These are phyloP conservation scores for Otus sunia DNA, from an alignment of 2,113 vertebrate genomes.

Conservation along the genomic window DNA sequence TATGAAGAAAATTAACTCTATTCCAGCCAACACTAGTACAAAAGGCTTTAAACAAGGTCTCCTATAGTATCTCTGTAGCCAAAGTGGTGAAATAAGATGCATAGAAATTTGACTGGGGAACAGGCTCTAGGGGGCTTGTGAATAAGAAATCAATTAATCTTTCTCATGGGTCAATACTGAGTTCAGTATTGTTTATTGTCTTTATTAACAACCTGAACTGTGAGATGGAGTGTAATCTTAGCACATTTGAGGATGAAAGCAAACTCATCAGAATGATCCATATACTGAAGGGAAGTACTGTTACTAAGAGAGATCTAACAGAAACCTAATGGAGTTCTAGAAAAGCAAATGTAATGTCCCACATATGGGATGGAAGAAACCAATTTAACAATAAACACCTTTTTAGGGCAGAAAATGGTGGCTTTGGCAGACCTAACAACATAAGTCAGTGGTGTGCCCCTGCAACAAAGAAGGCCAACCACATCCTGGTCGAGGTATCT, in stretches of 20 bases:
- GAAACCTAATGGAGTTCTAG: background rate
- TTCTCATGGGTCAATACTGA: background rate
- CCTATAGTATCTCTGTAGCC: background rate
- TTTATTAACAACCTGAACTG: background rate
- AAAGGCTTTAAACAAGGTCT: background rate
- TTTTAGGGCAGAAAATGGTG: background rate
- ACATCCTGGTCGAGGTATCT: background rate
- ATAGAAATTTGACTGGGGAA: background rate
- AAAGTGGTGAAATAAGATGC: background rate
- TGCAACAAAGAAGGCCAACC: rapidly evolving
- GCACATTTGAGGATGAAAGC: background rate
- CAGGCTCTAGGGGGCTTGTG: background rate
- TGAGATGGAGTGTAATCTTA: background rate
- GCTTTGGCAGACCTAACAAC: background rate
- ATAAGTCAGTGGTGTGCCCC: background rate
- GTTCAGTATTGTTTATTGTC: background rate
- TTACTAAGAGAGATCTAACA: background rate
- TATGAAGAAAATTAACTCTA: too few species aligned
- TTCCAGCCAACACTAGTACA: too few species aligned
- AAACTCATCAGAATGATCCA: background rate
- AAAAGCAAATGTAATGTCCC: background rate
- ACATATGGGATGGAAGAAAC: background rate
- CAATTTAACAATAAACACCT: background rate
- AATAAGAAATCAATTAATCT: background rate
- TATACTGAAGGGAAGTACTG: background rate